A percentile compares a stretch with the other conserved stretches of the same genome.
Evolutionary conservation across 1,140 invertebrate genomes (phyloP).

Genomic region (Riptortus pedestris): DNA sequence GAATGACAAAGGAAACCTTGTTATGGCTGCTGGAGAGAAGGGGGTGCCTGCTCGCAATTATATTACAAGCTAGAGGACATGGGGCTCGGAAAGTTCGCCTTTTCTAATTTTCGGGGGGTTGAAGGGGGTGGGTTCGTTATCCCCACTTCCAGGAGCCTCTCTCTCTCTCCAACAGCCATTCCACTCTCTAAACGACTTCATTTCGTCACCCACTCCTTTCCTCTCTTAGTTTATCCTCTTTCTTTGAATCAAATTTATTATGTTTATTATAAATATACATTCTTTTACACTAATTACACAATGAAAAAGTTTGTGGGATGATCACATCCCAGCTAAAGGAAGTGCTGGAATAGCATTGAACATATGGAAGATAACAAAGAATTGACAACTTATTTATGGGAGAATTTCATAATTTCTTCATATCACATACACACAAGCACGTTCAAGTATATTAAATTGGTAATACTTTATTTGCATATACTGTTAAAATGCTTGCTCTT

Average conservation of each 20-base stretch:
- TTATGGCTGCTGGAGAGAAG: slow-evolving; percentile 6
- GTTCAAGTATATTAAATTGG: too few relatives aligned
- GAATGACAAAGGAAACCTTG: slow-evolving; percentile 18
- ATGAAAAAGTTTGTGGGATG: too few relatives aligned
- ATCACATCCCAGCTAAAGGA: too few relatives aligned
- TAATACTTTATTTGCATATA: too few relatives aligned
- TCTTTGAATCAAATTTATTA: not conserved
- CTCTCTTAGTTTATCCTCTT: not conserved
- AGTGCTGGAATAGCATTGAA: too few relatives aligned
- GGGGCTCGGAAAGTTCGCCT: slow-evolving; percentile 14
- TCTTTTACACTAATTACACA: too few relatives aligned
- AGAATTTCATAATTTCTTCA: too few relatives aligned
- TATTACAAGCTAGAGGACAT: slow-evolving; percentile 15
- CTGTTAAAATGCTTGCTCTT: too few relatives aligned
- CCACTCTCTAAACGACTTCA: slow-evolving; percentile 3
- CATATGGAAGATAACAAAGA: too few relatives aligned
- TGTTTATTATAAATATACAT: not conserved
- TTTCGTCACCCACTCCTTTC: not conserved
- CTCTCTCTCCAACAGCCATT: not conserved
- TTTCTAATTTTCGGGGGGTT: slow-evolving; percentile 2
- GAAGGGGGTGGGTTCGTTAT: slow-evolving; percentile 4
- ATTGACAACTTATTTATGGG: too few relatives aligned
- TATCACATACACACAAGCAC: too few relatives aligned
- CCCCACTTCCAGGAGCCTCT: not conserved
- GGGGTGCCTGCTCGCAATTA: slow-evolving; percentile 10